Evolutionary conservation across 1,140 invertebrate species (phyloP), one percentile per base, ranked within the genome.

Genomic region (Oscheius sp.): DNA sequence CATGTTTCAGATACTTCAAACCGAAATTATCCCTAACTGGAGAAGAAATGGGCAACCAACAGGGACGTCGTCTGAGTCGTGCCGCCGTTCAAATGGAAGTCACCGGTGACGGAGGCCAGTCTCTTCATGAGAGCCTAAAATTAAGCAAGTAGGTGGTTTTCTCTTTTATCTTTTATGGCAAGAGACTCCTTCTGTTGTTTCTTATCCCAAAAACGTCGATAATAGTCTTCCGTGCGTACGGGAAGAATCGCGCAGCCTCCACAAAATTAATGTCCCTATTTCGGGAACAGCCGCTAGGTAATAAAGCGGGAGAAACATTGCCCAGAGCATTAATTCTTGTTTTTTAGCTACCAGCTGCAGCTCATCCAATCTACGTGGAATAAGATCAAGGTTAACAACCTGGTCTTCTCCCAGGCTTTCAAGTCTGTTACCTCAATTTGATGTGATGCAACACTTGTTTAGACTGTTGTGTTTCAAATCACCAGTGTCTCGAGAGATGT

Each of bases 401-500:
- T 1, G 23, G 13, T 68, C 20, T 74, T 68, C 65, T 52, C 66
- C 49, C 63, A 67, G 46, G 65, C 61, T 15, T 74, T 74, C 72
- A 74, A 68, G 38, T 63, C 18, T 7, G 61, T 38, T 10, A 26
- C 35, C 35, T 34, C 26, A 0, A 13, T 63, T 31, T n/a, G 38
- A 28, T 13, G 13, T 72, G 0, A 63, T 49, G 36, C 36, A 72
- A 64, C 31, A 29, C 15, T 10, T 20, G 28, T 63, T 63, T 29
- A 63, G 61, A 49, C n/a, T 66, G 46, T 49, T 68, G 28, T 65
- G 46, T 31, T 61, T 66, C 46, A 68, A 68, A 61, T 74, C 72
- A n/a, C 34, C 49, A 20, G 65, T 67, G 3, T 42, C 49, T 18
- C 45, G 72, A 10, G 75, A 76, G 23, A 74, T 76, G 63, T 76